Evolutionary conservation across 2,113 vertebrate species (phyloP), one percentile per base, ranked within the genome.

Genomic region (Penelope pileata): DNA sequence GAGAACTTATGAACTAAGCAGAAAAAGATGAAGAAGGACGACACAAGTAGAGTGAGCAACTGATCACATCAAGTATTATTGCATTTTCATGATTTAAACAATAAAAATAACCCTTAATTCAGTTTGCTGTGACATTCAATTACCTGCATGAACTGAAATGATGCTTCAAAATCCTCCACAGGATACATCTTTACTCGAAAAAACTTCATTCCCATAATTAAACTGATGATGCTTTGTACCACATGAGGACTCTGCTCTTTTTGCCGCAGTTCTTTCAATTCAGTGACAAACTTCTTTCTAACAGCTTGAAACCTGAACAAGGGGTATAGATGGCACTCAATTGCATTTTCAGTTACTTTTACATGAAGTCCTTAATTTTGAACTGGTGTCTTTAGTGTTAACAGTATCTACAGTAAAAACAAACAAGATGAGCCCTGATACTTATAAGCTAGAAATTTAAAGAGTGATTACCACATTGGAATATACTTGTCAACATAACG

Each of bases 141-240:
- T 96, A 99, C 99, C 99, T 99, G 99, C 99, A 99, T 99, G 97
- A 99, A 99, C 97, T 99, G 99, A 98, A 99, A 99, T 9, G 99
- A 99, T 59, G 99, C 99, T 98, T 99, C 99, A 96, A 99, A 99
- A 92, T 99, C 99, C 97, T 99, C 99, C 90, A 99, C 99, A 0
- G 99, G 99, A 96, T 99, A 99, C 99, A 99, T 99, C 96, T 99
- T 99, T 40, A 99, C 99, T 94, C 99, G 98, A 94, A 99, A 99
- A 97, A 99, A 99, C 94, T 99, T 99, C 99, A 99, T 99, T 88
- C 99, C 99, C 99, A 99, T 99, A 97, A 99, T 99, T 90, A 99
- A 98, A 95, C 98, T 99, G 98, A 99, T 99, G 97, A 99, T 98
- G 83, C 99, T 99, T 96, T 99, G 99, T 56, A 99, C 98, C 74